Evolutionary conservation across 2,888 invertebrate species (phyloP).

Genomic region (Drosophila pseudotalamancana): DNA sequence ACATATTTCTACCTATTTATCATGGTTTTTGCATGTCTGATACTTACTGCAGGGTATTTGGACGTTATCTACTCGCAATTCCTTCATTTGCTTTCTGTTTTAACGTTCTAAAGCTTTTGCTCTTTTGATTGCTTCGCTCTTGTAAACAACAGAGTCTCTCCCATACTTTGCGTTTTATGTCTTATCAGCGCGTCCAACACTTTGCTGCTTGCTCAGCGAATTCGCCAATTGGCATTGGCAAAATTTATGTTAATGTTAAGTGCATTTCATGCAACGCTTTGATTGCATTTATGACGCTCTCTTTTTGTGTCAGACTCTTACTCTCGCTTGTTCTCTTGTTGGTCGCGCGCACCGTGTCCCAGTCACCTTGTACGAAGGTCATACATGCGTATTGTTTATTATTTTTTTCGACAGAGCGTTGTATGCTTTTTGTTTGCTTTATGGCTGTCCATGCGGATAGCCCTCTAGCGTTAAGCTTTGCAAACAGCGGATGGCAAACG

Average conservation of each 20-base stretch:
- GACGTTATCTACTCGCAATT: not conserved
- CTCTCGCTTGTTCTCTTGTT: constrained; percentile 4
- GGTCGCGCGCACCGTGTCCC: constrained; percentile 50
- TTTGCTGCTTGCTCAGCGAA: constrained; percentile 29
- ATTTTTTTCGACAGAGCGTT: constrained; percentile 46
- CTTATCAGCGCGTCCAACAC: constrained; percentile 45
- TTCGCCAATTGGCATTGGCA: constrained; percentile 29
- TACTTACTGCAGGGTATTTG: constrained; percentile 29
- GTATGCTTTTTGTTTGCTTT: constrained; percentile 47
- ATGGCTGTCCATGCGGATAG: constrained; percentile 9
- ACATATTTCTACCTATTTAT: not conserved
- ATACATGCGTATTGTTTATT: constrained; percentile 82
- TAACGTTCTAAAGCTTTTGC: constrained; percentile 21
- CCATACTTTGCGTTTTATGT: constrained; percentile 36
- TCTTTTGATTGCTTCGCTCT: constrained; percentile 40
- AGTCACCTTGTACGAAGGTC: constrained; percentile 87
- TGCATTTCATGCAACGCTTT: constrained; percentile 17
- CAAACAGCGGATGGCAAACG: not conserved
- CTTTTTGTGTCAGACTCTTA: not conserved
- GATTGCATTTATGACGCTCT: constrained; percentile 15
- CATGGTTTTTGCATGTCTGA: not conserved
- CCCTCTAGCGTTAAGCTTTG: constrained; percentile 52
- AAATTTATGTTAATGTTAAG: constrained; percentile 27
- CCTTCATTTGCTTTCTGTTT: constrained; percentile 7
- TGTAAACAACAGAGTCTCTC: constrained; percentile 56